Evolutionary conservation across 2,888 invertebrate genomes (phyloP), one percentile per base, ranked within the genome.

Genomic region (Lithophane ornitopus): DNA sequence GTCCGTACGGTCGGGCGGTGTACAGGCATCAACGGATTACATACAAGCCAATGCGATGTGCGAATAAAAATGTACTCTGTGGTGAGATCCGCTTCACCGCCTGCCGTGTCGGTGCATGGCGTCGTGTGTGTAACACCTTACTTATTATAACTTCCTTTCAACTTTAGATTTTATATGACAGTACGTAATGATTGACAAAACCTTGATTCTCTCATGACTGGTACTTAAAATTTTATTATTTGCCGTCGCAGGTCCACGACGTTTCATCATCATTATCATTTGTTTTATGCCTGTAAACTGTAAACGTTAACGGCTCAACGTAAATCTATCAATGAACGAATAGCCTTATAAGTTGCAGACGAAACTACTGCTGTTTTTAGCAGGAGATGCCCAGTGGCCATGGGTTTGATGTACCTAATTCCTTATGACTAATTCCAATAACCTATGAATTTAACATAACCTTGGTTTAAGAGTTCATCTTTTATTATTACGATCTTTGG

Each of bases 101-200:
- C 19, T 49, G 16, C 19, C 19, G 19, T 19, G 49, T 49, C 46
- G 6, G 19, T 49, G 19, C 19, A 19, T 19, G 8, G 7, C 49
- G 49, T 49, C 22, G 49, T 49, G 49, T 49, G 49, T 0, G 9
- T 9, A 49, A 22, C 49, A 22, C 49, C 49, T 49, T 22, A 49
- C 39, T 26, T 79, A 70, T 67, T 67, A 39, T 72, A 59, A 74
- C 78, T 84, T 74, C 74, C 70, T 78, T 75, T 66, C 56, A 63
- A 78, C 66, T 46, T 66, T 1, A 26, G 11, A 61, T 67, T 65
- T 49, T 46, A 39, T 62, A 78, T 34, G 73, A 66, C 66, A 54
- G 39, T 56, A 28, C 3, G 44, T 65, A 66, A 78, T 78, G 61
- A 66, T 73, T 66, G 39, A 46, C 14, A 66, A 46, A 78, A 56